These are phyloP conservation scores for Fabriciana adippe DNA, from an alignment of 2,888 invertebrate genomes.

Conservation along the genomic window DNA sequence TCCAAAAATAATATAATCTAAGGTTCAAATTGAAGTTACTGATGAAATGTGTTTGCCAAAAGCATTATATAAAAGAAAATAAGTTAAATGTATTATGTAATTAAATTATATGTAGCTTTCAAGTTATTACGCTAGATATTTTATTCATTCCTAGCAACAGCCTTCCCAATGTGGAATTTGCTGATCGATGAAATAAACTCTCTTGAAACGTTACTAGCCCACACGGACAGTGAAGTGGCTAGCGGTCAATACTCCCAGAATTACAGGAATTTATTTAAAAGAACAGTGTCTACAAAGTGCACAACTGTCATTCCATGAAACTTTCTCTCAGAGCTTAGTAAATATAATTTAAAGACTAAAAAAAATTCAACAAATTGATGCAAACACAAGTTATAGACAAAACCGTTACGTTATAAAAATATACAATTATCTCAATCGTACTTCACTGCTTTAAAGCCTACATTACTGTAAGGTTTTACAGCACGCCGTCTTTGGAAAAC, in stretches of 20 bases:
- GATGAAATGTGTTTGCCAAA: no score
- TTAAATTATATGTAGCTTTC: no score
- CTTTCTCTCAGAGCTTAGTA: conserved; percentile 3
- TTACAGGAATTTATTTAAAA: conserved; percentile 39
- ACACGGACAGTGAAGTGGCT: conserved; percentile 34
- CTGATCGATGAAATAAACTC: conserved; percentile 36
- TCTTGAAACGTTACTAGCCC: conserved; percentile 35
- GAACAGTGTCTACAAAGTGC: conserved; percentile 25
- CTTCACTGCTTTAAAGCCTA: conserved; percentile 32
- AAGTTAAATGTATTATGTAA: background rate
- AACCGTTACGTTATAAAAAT: conserved; percentile 44
- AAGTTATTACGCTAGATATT: conserved; percentile 19
- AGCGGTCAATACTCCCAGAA: conserved; percentile 41
- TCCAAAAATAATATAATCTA: no score
- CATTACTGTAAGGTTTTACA: conserved; percentile 29
- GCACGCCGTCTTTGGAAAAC: conserved; percentile 26
- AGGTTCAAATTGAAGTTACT: no score
- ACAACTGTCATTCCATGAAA: conserved; percentile 30
- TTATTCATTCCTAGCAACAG: conserved; percentile 27
- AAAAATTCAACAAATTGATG: conserved; percentile 2
- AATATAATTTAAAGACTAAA: conserved; percentile 3
- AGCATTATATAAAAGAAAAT: no score
- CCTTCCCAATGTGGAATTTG: conserved; percentile 33
- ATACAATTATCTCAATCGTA: conserved; percentile 38
- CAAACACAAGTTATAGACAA: conserved; percentile 11